Base-by-base conservation (phyloP, 2,113 vertebrate species). In the Pyxicephalus adspersus region DNA sequence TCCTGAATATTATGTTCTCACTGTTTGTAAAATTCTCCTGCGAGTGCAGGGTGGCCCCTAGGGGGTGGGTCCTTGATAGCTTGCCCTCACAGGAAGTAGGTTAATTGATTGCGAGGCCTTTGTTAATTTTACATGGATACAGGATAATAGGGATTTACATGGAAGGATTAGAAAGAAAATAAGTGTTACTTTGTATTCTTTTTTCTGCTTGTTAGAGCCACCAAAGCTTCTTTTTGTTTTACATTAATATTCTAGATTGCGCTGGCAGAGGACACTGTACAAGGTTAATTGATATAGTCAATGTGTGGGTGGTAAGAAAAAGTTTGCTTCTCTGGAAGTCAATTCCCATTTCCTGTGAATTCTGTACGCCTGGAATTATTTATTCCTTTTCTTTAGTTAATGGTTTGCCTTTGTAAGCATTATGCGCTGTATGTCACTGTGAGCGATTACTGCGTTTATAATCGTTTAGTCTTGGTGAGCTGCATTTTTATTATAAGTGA, bases 231-330 rank as follows among this genome's bases (percentile, higher is more conserved):
- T 64, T 64, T 25, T 76, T 52, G 58, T 28, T 58, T 31, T 28
- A 1, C 34, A 64, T 77, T 77, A 52, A 77, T 77, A 54, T 77
- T 64, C 75, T 64, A 54, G 61, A 54, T 77, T 18, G 22, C 18
- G 17, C 20, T 23, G 7, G 17, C 52, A 60, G 55, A 68, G 52
- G 65, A 60, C 77, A 68, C 20, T 58, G 20, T 26, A 22, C 52
- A 78, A 57, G 52, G 64, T 65, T 57, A 70, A 57, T 58, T 58
- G 60, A 25, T 58, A 70, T 70, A 20, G 52, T 23, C 45, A 45
- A 22, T 50, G 77, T 50, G 65, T 58, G 77, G 65, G 64, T 26
- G 51, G 18, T 19, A n/a, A 50, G 52, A 67, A 60, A 25, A 55
- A 45, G 38, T 45, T 60, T 70, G 50, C 8, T 29, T 6, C 34